phyloP scores from a whole-genome alignment of 2,113 vertebrate genomes.

The Protobothrops mucrosquamatus region DNA sequence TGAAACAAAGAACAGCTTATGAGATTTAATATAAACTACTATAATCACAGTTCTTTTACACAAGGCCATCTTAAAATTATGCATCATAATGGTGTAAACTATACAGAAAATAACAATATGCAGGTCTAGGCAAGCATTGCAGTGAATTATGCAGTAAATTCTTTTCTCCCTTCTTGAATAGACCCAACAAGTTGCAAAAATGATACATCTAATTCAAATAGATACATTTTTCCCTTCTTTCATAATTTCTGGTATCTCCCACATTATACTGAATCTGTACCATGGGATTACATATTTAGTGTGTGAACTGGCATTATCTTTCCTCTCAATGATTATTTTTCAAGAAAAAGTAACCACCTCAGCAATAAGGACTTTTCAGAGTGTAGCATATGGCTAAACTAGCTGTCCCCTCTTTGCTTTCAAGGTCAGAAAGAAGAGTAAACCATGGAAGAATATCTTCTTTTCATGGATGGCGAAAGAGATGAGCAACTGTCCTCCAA shows the following conservation, averaged over 20 bases:
- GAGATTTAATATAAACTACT: fast-evolving
- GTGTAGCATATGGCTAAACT: not conserved
- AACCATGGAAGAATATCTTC: not conserved
- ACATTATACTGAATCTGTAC: not conserved
- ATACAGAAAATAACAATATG: not conserved
- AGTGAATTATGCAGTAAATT: not conserved
- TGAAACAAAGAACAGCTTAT: conserved; percentile 15
- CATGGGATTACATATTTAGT: not conserved
- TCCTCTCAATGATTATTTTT: not conserved
- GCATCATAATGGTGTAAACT: not conserved
- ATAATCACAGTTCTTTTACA: not conserved
- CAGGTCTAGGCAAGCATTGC: not conserved
- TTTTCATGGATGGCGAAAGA: not conserved
- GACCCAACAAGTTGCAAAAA: not conserved
- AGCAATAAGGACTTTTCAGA: not conserved
- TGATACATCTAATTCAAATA: not conserved
- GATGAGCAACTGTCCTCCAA: not conserved
- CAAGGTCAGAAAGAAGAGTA: not conserved
- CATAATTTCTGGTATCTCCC: not conserved
- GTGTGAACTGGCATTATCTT: not conserved
- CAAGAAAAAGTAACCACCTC: not conserved
- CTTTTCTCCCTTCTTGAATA: not conserved
- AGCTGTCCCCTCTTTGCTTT: not conserved
- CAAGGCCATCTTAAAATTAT: not conserved
- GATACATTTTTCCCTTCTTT: not conserved